phyloP scores from a whole-genome alignment of 2,888 invertebrate genomes.

The Alcis repandata region DNA sequence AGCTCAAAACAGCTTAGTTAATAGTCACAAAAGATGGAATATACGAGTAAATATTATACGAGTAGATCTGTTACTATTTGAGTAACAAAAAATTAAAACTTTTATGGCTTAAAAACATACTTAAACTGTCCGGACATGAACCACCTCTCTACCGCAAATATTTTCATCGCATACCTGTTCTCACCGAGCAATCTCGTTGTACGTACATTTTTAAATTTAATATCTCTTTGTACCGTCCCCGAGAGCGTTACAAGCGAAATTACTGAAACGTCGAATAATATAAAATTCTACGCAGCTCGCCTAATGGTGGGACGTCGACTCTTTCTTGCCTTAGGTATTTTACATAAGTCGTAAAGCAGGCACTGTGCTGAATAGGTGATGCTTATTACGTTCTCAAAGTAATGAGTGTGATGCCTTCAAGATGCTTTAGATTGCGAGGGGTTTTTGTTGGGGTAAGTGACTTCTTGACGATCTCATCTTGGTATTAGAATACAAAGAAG shows the following conservation, averaged over 20 bases:
- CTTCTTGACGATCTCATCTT: conserved; percentile 5
- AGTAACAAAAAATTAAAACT: too few species aligned
- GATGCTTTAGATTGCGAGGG: conserved; percentile 1
- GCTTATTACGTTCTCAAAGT: conserved; percentile 38
- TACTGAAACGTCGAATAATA: conserved; percentile 67
- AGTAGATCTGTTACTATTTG: too few species aligned
- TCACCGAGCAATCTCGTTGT: conserved; percentile 58
- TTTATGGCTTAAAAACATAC: background rate
- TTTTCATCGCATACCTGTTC: conserved; percentile 42
- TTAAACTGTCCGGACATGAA: conserved; percentile 16
- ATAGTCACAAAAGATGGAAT: too few species aligned
- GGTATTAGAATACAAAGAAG: conserved; percentile 3
- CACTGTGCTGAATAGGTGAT: conserved; percentile 43
- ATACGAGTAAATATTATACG: too few species aligned
- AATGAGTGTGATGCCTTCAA: conserved; percentile 28
- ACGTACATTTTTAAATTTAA: conserved; percentile 81
- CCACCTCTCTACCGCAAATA: conserved; percentile 35
- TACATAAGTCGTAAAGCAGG: conserved; percentile 41
- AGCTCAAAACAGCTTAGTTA: too few species aligned
- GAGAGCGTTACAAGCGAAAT: conserved; percentile 67
- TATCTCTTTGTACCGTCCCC: conserved; percentile 73
- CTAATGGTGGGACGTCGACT: conserved; percentile 49
- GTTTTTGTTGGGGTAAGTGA: conserved; percentile 4
- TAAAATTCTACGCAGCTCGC: conserved; percentile 59
- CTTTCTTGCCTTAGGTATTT: conserved; percentile 39